phyloP scores from a whole-genome alignment of 2,888 invertebrate genomes.

The Nasonia oneida region DNA sequence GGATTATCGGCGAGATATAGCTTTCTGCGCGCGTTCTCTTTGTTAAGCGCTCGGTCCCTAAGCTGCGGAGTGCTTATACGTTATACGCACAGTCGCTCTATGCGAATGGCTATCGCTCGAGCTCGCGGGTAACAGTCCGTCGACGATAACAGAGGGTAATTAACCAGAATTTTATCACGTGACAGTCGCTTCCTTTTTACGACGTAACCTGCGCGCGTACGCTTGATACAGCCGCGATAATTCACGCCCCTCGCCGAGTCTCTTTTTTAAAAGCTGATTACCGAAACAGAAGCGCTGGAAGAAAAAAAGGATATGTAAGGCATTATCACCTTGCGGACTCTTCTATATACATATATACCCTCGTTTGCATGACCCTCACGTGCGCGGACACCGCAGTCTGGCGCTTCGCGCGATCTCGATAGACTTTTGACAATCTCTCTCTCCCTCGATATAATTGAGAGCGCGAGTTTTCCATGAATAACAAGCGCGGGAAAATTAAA shows the following conservation, averaged over 20 bases:
- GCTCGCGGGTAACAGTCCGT: not conserved
- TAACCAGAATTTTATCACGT: conserved; percentile 10
- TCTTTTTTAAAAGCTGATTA: not conserved
- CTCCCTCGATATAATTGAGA: not conserved
- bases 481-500: not conserved
- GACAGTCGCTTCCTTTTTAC: conserved; percentile 11
- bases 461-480: not conserved
- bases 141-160: not conserved
- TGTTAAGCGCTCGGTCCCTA: not conserved
- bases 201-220: not conserved
- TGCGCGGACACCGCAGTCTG: conserved; percentile 32
- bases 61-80: not conserved
- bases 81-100: not conserved
- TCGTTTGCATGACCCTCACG: conserved; percentile 68
- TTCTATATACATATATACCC: conserved; percentile 47
- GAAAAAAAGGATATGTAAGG: conserved; percentile 55
- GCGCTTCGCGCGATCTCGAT: not conserved
- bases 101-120: not conserved
- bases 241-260: not conserved
- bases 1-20: not conserved
- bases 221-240: not conserved
- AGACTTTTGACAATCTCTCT: not conserved
- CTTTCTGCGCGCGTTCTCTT: not conserved
- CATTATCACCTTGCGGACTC: conserved; percentile 68
- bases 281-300: not conserved